Percentiles rank a stretch among this genome's conserved stretches.
Conservation (phyloP, 2,888 invertebrate genomes). For the Nephrocerus scutellatus region DNA sequence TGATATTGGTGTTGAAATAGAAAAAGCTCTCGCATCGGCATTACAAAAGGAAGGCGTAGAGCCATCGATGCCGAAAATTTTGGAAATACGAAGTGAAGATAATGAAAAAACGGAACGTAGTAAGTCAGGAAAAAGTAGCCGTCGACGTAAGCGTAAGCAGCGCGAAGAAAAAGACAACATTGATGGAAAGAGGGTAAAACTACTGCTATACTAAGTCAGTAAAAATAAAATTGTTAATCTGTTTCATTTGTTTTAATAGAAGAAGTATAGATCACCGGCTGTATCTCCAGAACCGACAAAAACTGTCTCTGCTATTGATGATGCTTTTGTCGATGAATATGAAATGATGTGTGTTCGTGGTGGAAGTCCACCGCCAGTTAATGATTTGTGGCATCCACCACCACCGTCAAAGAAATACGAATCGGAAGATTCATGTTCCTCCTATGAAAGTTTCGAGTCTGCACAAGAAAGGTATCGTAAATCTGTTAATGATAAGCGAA, state of each 20-base stretch:
- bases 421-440: conserved; percentile 53
- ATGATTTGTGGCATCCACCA: conserved; percentile 22
- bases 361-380: conserved; percentile 57
- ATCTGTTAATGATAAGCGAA: conserved; percentile 47
- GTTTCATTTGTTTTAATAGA: conserved; percentile 10
- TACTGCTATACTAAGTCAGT: no score
- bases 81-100: conserved; percentile 53
- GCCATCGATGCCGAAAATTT: conserved; percentile 36
- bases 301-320: conserved; percentile 39
- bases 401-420: conserved; percentile 48
- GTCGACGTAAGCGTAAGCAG: conserved; percentile 40
- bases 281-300: conserved; percentile 36
- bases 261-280: conserved; percentile 23
- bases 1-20: conserved; percentile 72
- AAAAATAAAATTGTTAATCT: conserved; percentile 22
- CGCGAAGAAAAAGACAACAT: conserved; percentile 40
- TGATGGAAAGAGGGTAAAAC: conserved; percentile 31
- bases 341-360: conserved; percentile 76
- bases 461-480: conserved; percentile 44
- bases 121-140: conserved; percentile 28
- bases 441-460: conserved; percentile 51
- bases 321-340: conserved; percentile 64
- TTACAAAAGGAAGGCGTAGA: conserved; percentile 61
- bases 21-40: conserved; percentile 69
- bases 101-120: conserved; percentile 50